phyloP scores from a whole-genome alignment of 2,888 invertebrate genomes.

The Ganaspis brasiliensis region DNA sequence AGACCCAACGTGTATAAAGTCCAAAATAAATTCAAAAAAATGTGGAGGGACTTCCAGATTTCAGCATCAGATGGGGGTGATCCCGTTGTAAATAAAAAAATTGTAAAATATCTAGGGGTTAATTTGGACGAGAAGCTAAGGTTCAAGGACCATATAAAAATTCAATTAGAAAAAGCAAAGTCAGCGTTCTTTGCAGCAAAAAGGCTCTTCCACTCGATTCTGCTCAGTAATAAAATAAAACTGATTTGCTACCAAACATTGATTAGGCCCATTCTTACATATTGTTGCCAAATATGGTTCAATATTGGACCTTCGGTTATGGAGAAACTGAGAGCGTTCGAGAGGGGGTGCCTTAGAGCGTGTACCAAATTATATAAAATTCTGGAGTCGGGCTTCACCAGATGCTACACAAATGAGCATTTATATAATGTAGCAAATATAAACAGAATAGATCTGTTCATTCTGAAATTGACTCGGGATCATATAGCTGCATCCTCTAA shows the following conservation, averaged over 20 bases:
- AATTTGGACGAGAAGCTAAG: slow-evolving; percentile 52
- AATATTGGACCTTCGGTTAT: slow-evolving; percentile 45
- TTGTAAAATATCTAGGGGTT: slow-evolving; percentile 60
- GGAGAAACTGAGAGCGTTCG: slow-evolving; percentile 50
- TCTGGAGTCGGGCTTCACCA: too few species aligned
- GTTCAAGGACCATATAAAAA: slow-evolving; percentile 51
- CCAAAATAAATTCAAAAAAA: background rate
- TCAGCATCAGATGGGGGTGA: background rate
- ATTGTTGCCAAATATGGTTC: slow-evolving; percentile 52
- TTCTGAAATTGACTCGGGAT: too few species aligned
- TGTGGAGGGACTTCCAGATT: slow-evolving; percentile 41
- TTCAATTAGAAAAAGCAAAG: slow-evolving; percentile 58
- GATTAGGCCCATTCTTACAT: slow-evolving; percentile 57
- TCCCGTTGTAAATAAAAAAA: slow-evolving; percentile 42
- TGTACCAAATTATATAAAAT: slow-evolving; percentile 9
- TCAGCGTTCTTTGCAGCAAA: slow-evolving; percentile 47
- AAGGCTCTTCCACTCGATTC: slow-evolving; percentile 54
- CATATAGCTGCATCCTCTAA: too few species aligned
- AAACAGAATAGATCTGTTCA: too few species aligned
- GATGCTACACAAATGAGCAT: too few species aligned
- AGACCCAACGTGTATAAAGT: slow-evolving; percentile 40
- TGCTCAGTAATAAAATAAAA: slow-evolving; percentile 49
- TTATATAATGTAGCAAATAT: too few species aligned
- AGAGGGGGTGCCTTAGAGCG: slow-evolving; percentile 47
- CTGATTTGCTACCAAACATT: slow-evolving; percentile 49